Percentiles rank a stretch among this genome's conserved stretches.
Conservation (phyloP, 2,888 invertebrate genomes). For the Sclerodermus sp. region DNA sequence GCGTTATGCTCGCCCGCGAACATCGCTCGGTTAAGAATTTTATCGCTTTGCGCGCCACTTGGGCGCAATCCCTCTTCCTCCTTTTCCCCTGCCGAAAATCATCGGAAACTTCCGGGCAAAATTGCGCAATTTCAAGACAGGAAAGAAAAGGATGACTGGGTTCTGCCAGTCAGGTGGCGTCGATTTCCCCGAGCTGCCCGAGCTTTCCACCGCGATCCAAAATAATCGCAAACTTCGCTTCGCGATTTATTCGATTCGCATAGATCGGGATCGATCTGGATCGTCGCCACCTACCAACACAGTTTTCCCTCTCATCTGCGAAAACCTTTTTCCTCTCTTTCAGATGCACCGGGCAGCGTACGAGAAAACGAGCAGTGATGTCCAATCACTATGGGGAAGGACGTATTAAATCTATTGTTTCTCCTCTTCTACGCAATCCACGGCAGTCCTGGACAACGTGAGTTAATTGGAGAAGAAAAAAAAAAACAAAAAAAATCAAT, state of each 20-base stretch:
- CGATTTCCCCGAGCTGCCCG: too few species aligned
- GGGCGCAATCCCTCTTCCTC: neutral
- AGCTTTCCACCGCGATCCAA: too few species aligned
- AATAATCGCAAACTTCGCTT: too few species aligned
- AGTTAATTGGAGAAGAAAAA: slow-evolving; percentile 16
- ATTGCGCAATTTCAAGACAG: too few species aligned
- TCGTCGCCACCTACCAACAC: too few species aligned
- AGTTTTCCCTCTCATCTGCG: too few species aligned
- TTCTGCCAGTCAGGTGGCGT: too few species aligned
- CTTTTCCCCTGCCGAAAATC: neutral
- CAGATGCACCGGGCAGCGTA: slow-evolving; percentile 44
- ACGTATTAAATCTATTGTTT: slow-evolving; percentile 40
- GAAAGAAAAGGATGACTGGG: too few species aligned
- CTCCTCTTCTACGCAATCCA: slow-evolving; percentile 38
- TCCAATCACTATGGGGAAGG: slow-evolving; percentile 47
- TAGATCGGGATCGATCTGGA: too few species aligned
- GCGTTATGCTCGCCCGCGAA: slow-evolving; percentile 29
- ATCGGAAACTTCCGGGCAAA: too few species aligned
- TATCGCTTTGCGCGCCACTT: neutral
- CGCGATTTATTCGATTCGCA: too few species aligned
- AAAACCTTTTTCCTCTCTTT: slow-evolving; percentile 7
- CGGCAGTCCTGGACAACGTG: slow-evolving; percentile 40
- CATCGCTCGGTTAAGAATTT: neutral
- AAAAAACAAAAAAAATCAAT: neutral
- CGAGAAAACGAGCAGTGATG: slow-evolving; percentile 44